Base-by-base conservation (phyloP, 2,888 invertebrate species). In the Himalopsyche japonica region DNA sequence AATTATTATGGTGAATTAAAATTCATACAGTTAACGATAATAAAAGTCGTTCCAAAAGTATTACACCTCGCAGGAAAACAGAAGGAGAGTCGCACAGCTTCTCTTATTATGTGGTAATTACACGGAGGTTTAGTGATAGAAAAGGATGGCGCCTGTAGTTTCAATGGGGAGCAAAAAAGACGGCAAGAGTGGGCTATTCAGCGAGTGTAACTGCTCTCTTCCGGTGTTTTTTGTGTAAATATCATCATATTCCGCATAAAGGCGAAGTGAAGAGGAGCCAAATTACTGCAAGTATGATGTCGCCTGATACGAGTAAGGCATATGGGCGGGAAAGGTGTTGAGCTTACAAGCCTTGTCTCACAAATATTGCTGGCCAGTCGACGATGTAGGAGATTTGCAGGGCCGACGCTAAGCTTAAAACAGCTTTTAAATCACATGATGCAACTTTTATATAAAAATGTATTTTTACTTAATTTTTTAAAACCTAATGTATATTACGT, bases 171-270 rank as follows among this genome's bases (percentile, higher is more conserved):
- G 34, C 48, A 49, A 57, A 80, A 80, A 57, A 34, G 64, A 82
- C 77, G 82, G 49, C 76, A 70, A 20, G 48, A 76, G 57, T n/a
- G 81, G 37, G n/a, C 37, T 64, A 81, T 81, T 81, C 47, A 47
- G n/a, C 70, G 37, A 57, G 57, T 64, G 8, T 79, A 70, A 81
- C 81, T 70, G 79, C 83, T 85, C 83, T 79, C 37, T 57, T 84
- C n/a, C 49, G 57, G 27, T 83, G 79, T 81, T 83, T 81, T 85
- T 70, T 81, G 81, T 85, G 85, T 85, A 85, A 83, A 83, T 81
- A 85, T 85, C 85, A 82, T 85, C 85, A 83, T 83, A 85, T 81
- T 64, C 85, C 77, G 57, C 80, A 85, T 78, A 81, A 85, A 85
- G 85, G 83, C 80, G 76, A 78, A 76, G 70, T 80, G 83, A 83